Conservation (phyloP, 1,140 invertebrate species). For the Temnothorax nylanderi region DNA sequence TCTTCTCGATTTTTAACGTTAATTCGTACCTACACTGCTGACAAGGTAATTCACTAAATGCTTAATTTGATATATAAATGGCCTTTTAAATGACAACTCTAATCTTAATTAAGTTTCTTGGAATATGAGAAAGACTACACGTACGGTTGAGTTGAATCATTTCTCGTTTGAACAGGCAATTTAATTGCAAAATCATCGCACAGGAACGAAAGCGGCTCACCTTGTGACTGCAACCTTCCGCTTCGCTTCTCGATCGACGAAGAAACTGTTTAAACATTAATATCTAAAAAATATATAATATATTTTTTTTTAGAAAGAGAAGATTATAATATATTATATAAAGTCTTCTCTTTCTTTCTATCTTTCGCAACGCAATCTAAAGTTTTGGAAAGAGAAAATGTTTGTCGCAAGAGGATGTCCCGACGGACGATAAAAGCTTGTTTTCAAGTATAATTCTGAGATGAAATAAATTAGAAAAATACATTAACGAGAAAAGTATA, state of each 20-base stretch:
- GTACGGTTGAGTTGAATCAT: neutral
- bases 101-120: neutral
- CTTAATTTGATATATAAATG: neutral
- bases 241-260: neutral
- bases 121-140: neutral
- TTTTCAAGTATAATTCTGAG: neutral
- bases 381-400: conserved; percentile 23
- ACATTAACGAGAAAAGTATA: neutral
- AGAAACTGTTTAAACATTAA: conserved; percentile 12
- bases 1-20: neutral
- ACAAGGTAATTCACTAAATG: neutral
- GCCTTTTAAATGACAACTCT: neutral
- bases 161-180: neutral
- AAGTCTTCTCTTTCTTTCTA: conserved; percentile 20
- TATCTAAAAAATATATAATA: neutral
- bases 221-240: conserved; percentile 37
- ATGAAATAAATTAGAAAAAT: neutral
- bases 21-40: neutral
- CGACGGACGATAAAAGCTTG: neutral
- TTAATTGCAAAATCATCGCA: conserved; percentile 37
- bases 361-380: neutral
- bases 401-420: neutral
- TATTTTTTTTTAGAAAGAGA: neutral
- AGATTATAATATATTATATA: conserved; percentile 13
- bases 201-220: conserved; percentile 35